Percentiles rank a stretch among this genome's conserved stretches.
phyloP scores from a whole-genome alignment of 2,888 invertebrate species.

The Agrenia bidenticulata region DNA sequence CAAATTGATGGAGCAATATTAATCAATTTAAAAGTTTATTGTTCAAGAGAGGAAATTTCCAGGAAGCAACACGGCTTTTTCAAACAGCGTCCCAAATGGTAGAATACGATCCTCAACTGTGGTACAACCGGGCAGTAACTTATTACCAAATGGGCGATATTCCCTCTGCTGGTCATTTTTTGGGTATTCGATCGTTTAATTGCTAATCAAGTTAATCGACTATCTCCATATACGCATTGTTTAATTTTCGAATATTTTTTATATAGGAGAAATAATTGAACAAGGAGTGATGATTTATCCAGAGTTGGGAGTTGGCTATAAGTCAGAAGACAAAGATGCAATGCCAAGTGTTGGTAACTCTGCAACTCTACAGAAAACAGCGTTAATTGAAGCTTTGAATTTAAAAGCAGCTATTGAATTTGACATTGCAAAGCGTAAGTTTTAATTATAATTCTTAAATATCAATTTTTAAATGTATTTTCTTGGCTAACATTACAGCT shows the following conservation, averaged over 20 bases:
- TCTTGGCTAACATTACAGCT: slow-evolving; percentile 58
- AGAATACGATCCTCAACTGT: slow-evolving; percentile 85
- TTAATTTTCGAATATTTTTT: neutral
- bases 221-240: neutral
- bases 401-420: slow-evolving; percentile 98
- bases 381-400: slow-evolving; percentile 96
- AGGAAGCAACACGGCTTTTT: slow-evolving; percentile 88
- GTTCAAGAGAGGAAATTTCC: slow-evolving; percentile 70
- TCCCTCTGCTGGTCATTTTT: slow-evolving; percentile 85
- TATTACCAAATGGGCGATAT: slow-evolving; percentile 72
- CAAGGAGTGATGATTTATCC: slow-evolving; percentile 94
- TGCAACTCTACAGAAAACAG: slow-evolving; percentile 87
- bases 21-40: slow-evolving; percentile 35
- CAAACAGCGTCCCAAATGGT: slow-evolving; percentile 79
- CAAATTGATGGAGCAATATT: neutral
- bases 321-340: slow-evolving; percentile 83
- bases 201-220: neutral
- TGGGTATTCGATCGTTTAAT: slow-evolving; percentile 63
- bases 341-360: slow-evolving; percentile 94
- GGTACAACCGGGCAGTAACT: slow-evolving; percentile 93
- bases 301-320: slow-evolving; percentile 93
- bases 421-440: slow-evolving; percentile 59
- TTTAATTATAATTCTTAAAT: neutral
- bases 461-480: neutral
- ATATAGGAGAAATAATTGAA: slow-evolving; percentile 77